Evolutionary conservation across 2,888 invertebrate species (phyloP).

Genomic region (Thereva unica): DNA sequence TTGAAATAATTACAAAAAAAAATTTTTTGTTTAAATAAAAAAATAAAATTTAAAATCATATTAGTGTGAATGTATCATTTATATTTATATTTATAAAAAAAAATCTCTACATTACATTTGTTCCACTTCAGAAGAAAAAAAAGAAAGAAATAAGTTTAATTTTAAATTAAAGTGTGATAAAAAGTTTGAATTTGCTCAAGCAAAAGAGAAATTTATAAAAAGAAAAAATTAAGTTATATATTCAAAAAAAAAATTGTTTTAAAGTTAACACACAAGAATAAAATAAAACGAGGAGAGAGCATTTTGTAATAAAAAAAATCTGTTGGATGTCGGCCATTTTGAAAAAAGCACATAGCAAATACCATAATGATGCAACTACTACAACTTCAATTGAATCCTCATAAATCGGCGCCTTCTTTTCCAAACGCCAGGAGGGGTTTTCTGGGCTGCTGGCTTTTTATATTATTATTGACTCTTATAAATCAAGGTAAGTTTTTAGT

Average conservation of each 20-base stretch:
- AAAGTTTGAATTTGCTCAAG: too few species aligned
- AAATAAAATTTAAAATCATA: too few species aligned
- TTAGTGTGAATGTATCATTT: too few species aligned
- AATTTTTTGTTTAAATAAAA: too few species aligned
- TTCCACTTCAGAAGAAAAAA: too few species aligned
- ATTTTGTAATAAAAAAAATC: constrained; percentile 3
- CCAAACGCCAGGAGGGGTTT: constrained; percentile 42
- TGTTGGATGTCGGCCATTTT: constrained; percentile 52
- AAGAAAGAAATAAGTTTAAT: too few species aligned
- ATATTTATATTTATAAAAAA: too few species aligned
- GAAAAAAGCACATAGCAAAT: constrained; percentile 45
- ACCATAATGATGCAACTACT: constrained; percentile 45
- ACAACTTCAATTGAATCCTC: constrained; percentile 43
- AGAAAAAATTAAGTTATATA: too few species aligned
- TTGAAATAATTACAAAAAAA: too few species aligned
- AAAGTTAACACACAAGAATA: neutral
- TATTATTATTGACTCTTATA: constrained; percentile 20
- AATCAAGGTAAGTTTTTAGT: constrained; percentile 15
- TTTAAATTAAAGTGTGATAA: too few species aligned
- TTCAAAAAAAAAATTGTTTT: neutral
- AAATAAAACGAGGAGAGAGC: neutral
- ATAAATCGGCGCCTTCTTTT: constrained; percentile 47
- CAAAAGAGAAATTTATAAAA: too few species aligned
- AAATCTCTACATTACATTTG: too few species aligned
- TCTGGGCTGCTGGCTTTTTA: constrained; percentile 16